Evolutionary conservation across 2,888 invertebrate species (phyloP).

Genomic region (Stratiomys singularior): DNA sequence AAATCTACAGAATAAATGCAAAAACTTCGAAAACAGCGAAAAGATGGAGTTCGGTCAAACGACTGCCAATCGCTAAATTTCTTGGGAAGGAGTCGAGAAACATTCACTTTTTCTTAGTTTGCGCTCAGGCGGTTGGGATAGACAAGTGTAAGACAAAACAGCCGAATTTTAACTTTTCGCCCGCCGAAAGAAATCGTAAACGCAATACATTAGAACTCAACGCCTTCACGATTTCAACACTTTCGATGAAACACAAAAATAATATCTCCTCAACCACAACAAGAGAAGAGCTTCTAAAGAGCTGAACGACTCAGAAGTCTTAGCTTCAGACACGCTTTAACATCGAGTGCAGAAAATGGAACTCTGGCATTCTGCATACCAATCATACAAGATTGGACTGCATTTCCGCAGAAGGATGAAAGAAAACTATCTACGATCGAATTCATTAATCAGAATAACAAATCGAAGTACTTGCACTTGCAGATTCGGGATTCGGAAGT

Average conservation of each 20-base stretch:
- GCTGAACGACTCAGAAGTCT: background rate
- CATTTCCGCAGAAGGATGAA: background rate
- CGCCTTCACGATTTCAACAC: background rate
- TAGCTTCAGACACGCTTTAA: background rate
- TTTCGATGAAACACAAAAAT: slow-evolving; percentile 22
- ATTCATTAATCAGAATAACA: background rate
- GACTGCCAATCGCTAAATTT: slow-evolving; percentile 1
- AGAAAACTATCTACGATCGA: background rate
- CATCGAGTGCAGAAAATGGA: background rate
- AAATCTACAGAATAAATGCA: too few species aligned
- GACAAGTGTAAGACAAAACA: background rate
- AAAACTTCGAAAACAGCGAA: background rate
- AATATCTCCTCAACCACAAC: background rate
- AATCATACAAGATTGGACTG: background rate
- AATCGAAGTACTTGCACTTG: background rate
- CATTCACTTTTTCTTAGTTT: slow-evolving; percentile 13
- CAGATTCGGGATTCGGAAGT: too few species aligned
- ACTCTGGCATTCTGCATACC: background rate
- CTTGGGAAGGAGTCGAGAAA: background rate
- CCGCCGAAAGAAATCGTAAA: background rate
- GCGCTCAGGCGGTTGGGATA: background rate
- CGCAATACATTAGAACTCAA: background rate
- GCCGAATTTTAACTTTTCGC: slow-evolving; percentile 14
- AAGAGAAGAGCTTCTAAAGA: background rate
- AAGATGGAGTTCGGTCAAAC: background rate